These are phyloP conservation scores for Harpagoxenus sublaevis DNA, from an alignment of 2,888 invertebrate species.

Conservation along the genomic window DNA sequence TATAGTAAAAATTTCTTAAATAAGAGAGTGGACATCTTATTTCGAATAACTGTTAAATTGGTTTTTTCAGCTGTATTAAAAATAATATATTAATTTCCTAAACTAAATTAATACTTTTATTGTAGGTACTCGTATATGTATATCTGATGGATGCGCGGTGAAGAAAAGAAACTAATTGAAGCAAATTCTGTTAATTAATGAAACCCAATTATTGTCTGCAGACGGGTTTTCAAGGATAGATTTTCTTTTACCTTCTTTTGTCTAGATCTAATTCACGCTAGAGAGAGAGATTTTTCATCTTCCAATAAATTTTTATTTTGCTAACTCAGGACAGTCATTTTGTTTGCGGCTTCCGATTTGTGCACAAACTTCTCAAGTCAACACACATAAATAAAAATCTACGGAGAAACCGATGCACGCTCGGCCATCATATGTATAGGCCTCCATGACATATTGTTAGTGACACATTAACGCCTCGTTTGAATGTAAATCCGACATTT, in stretches of 20 bases:
- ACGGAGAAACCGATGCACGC: conserved; percentile 15
- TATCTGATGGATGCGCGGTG: background rate
- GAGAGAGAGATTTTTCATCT: background rate
- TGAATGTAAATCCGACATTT: conserved; percentile 26
- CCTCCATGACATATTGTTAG: conserved; percentile 48
- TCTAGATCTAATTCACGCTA: too few species aligned
- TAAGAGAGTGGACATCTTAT: background rate
- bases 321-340: background rate
- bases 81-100: background rate
- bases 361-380: background rate
- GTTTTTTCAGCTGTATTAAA: background rate
- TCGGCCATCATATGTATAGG: background rate
- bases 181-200: background rate
- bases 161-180: background rate
- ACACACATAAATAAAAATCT: conserved; percentile 10
- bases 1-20: background rate
- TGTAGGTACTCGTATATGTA: too few species aligned
- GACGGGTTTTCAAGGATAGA: background rate
- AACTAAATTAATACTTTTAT: background rate
- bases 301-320: background rate
- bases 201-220: background rate
- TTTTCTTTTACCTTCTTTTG: background rate
- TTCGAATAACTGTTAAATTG: background rate
- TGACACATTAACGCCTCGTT: conserved; percentile 46
- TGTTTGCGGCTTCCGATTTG: conserved; percentile 1